phyloP scores from a whole-genome alignment of 2,888 invertebrate species.

The Charanyca ferruginea region DNA sequence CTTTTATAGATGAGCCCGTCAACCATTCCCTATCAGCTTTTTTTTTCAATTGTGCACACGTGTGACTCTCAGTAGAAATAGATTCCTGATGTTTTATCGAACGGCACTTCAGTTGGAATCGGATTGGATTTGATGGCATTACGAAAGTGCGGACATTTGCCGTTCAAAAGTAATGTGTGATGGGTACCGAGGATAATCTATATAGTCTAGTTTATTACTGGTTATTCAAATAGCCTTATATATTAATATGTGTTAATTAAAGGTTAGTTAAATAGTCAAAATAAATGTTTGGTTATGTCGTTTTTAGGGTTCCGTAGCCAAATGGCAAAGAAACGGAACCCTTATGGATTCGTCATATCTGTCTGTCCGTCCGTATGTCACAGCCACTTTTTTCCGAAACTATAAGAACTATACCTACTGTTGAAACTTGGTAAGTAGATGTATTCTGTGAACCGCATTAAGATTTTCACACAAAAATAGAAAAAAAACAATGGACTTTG shows the following conservation, averaged over 20 bases:
- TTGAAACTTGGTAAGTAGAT: no score
- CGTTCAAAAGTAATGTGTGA: constrained; percentile 15
- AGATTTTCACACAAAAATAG: no score
- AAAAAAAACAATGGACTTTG: no score
- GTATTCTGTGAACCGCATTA: no score
- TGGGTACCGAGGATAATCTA: neutral
- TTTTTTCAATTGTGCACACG: constrained; percentile 50
- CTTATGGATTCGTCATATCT: no score
- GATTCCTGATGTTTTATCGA: constrained; percentile 54
- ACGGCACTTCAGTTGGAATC: constrained; percentile 44
- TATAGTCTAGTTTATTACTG: neutral
- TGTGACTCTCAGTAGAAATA: constrained; percentile 45
- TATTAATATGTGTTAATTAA: no score
- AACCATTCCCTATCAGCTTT: constrained; percentile 37
- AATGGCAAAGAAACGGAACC: no score
- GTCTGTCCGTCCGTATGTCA: no score
- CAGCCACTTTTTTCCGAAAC: no score
- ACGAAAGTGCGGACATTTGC: constrained; percentile 24
- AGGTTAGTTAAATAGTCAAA: neutral
- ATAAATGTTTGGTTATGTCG: neutral
- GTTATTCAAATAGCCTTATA: neutral
- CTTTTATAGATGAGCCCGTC: constrained; percentile 43
- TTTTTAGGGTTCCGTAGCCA: no score
- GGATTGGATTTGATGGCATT: constrained; percentile 35
- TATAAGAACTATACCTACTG: no score